phyloP scores from a whole-genome alignment of 2,888 invertebrate genomes.

The Bugulina stolonifera region DNA sequence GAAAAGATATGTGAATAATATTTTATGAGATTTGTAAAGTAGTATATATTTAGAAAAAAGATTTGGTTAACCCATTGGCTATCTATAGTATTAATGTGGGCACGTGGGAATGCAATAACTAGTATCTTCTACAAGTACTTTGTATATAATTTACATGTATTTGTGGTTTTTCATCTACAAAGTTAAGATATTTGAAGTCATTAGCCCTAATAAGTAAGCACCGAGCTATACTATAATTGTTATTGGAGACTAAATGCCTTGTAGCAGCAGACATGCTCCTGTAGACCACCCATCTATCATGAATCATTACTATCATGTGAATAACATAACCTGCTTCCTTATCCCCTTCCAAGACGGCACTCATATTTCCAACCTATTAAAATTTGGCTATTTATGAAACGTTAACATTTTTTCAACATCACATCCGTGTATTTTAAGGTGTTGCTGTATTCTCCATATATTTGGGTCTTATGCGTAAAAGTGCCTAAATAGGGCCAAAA shows the following conservation, averaged over 20 bases:
- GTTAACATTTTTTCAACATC: no score
- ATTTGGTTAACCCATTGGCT: constrained; percentile 12
- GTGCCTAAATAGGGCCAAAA: no score
- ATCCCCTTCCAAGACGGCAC: no score
- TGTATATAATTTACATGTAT: constrained; percentile 12
- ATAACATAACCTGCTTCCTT: no score
- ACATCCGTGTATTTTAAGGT: no score
- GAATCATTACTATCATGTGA: no score
- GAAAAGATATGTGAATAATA: neutral
- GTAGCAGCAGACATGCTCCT: neutral
- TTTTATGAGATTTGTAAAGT: neutral
- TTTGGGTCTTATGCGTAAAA: no score
- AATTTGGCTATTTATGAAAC: no score
- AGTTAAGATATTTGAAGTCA: neutral
- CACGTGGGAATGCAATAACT: neutral
- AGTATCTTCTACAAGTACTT: neutral
- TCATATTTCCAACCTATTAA: no score
- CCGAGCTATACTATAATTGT: neutral
- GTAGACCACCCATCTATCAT: no score
- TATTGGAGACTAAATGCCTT: neutral
- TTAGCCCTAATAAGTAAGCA: neutral
- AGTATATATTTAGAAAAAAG: constrained; percentile 1
- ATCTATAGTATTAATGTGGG: neutral
- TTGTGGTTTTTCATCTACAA: constrained; percentile 20
- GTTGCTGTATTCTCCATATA: no score